phyloP scores from a whole-genome alignment of 1,140 invertebrate species.

The Anoplolepis gracilipes region DNA sequence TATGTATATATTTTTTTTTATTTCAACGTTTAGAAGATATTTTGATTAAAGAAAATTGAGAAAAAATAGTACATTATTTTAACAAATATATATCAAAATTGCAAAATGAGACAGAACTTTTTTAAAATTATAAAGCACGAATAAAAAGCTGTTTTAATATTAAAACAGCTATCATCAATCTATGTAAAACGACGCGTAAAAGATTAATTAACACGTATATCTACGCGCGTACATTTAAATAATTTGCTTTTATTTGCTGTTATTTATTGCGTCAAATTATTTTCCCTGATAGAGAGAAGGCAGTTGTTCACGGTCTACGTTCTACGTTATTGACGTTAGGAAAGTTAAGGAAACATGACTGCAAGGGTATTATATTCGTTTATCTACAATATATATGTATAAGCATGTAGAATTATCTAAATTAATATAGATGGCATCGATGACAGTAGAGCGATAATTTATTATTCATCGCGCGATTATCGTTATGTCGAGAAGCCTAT shows the following conservation, averaged over 20 bases:
- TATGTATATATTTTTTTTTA: no score
- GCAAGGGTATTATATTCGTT: not conserved
- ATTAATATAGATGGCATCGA: not conserved
- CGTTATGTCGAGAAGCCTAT: not conserved
- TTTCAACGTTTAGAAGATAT: no score
- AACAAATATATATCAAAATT: not conserved
- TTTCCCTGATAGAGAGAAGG: slow-evolving; percentile 1
- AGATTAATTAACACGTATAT: no score
- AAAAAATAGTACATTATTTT: not conserved
- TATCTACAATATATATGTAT: no score
- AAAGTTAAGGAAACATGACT: not conserved
- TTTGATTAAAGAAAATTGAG: not conserved
- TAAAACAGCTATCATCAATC: not conserved
- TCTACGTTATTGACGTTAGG: not conserved
- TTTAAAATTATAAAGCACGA: not conserved
- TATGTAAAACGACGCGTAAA: not conserved
- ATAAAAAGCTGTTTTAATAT: not conserved
- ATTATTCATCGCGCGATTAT: slow-evolving; percentile 17
- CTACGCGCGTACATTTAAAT: not conserved
- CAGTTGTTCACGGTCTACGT: not conserved
- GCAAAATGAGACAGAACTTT: not conserved
- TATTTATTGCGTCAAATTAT: not conserved
- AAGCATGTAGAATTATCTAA: not conserved
- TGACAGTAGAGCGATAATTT: not conserved
- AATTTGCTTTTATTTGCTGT: not conserved